phyloP scores from a whole-genome alignment of 1,140 invertebrate species.

The Zaprionus vittiger region DNA sequence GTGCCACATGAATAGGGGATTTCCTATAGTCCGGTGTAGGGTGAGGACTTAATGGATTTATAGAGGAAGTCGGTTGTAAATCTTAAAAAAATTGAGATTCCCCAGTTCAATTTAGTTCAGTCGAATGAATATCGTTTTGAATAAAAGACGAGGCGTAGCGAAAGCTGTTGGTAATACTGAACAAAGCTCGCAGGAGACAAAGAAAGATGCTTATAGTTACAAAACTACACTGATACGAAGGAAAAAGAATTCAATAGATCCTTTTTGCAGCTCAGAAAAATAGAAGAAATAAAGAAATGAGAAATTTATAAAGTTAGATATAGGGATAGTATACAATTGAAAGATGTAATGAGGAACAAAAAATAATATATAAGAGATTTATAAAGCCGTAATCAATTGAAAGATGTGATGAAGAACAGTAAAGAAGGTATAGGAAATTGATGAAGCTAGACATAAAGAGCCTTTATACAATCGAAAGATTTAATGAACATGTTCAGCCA shows the following conservation, averaged over 20 bases:
- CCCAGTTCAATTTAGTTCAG: slow-evolving; percentile 64
- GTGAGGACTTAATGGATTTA: slow-evolving; percentile 58
- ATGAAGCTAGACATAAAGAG: too few relatives aligned
- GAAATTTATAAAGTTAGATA: not conserved
- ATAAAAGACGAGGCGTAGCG: slow-evolving; percentile 14
- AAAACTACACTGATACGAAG: slow-evolving; percentile 9
- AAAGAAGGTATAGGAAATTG: not conserved
- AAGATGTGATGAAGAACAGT: not conserved
- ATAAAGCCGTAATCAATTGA: not conserved
- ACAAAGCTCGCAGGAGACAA: slow-evolving; percentile 14
- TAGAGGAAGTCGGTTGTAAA: slow-evolving; percentile 57
- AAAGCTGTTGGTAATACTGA: slow-evolving; percentile 14
- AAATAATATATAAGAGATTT: not conserved
- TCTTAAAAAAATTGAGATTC: slow-evolving; percentile 30
- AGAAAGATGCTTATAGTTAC: not conserved
- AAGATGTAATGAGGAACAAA: not conserved
- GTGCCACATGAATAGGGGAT: slow-evolving; percentile 73
- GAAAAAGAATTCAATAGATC: not conserved
- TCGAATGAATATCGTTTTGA: slow-evolving; percentile 13
- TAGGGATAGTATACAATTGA: not conserved
- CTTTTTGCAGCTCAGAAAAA: not conserved
- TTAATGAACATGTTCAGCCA: not conserved
- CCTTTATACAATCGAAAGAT: not conserved
- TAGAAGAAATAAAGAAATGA: not conserved
- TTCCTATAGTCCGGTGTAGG: slow-evolving; percentile 44